A percentile compares a stretch with the other conserved stretches of the same genome.
Evolutionary conservation across 2,888 invertebrate genomes (phyloP).

Genomic region (Chironomus riparius): DNA sequence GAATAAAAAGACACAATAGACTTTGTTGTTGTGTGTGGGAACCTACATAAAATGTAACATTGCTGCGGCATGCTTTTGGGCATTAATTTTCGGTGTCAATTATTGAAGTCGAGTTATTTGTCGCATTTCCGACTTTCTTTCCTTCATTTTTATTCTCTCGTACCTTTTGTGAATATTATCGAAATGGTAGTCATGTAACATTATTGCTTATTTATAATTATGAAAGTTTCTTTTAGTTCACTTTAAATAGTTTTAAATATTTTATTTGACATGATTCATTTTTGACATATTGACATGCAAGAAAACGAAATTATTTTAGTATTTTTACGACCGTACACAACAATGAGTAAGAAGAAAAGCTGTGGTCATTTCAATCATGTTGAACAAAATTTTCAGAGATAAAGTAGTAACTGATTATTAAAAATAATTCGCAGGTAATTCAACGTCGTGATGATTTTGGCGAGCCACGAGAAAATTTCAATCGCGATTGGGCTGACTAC

Average conservation of each 20-base stretch:
- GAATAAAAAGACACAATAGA: conserved; percentile 31
- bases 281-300: not conserved
- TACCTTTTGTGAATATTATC: too few species aligned
- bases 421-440: conserved; percentile 55
- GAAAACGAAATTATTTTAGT: not conserved
- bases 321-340: too few species aligned
- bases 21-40: not conserved
- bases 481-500: conserved; percentile 85
- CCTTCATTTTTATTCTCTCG: not conserved
- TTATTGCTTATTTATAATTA: not conserved
- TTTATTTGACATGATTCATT: not conserved
- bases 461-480: conserved; percentile 80
- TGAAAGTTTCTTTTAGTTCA: not conserved
- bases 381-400: too few species aligned
- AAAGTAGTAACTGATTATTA: not conserved
- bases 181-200: not conserved
- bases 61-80: not conserved
- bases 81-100: not conserved
- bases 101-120: not conserved
- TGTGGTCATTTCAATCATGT: too few species aligned
- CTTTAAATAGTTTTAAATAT: not conserved
- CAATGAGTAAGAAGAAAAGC: not conserved
- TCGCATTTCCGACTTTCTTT: not conserved
- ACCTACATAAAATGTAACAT: not conserved
- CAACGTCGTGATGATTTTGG: conserved; percentile 84